Evolutionary conservation across 2,888 invertebrate species (phyloP).

Genomic region (Anarsia innoxiella): DNA sequence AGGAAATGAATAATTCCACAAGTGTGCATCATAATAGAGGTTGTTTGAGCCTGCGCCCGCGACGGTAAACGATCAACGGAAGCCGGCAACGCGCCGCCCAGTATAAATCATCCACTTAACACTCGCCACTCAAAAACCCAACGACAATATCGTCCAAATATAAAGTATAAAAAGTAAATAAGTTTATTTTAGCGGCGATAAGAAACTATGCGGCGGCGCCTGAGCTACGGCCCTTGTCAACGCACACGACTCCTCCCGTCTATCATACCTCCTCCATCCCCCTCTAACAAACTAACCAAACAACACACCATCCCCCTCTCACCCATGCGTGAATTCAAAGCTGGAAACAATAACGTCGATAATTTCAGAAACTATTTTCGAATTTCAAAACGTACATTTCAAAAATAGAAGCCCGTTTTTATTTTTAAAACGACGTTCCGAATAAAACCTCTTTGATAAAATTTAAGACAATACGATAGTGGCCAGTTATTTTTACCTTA

Average conservation of each 20-base stretch:
- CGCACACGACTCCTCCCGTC: slow-evolving; percentile 52
- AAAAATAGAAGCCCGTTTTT: slow-evolving; percentile 18
- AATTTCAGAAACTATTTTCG: slow-evolving; percentile 42
- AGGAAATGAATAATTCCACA: slow-evolving; percentile 49
- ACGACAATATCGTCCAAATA: slow-evolving; percentile 67
- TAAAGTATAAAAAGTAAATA: slow-evolving; percentile 58
- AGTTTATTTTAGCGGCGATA: slow-evolving; percentile 68
- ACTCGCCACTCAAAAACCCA: slow-evolving; percentile 51
- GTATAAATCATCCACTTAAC: slow-evolving; percentile 74
- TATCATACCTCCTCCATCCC: slow-evolving; percentile 53
- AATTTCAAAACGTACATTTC: slow-evolving; percentile 41
- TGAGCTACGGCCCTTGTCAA: slow-evolving; percentile 63
- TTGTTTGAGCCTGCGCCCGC: slow-evolving; percentile 2
- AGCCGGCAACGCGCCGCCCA: slow-evolving; percentile 57
- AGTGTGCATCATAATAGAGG: slow-evolving; percentile 30
- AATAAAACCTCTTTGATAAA: slow-evolving; percentile 20
- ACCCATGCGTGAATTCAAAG: slow-evolving; percentile 49
- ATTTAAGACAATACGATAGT: slow-evolving; percentile 18
- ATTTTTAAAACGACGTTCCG: no score
- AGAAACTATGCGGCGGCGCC: slow-evolving; percentile 62
- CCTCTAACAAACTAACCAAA: slow-evolving; percentile 25
- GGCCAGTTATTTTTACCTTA: slow-evolving; percentile 20
- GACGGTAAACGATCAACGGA: slow-evolving; percentile 59
- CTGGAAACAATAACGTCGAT: slow-evolving; percentile 59
- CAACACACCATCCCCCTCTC: slow-evolving; percentile 28